Evolutionary conservation across 2,888 invertebrate genomes (phyloP).

Genomic region (Dimorphilus gyrociliatus): DNA sequence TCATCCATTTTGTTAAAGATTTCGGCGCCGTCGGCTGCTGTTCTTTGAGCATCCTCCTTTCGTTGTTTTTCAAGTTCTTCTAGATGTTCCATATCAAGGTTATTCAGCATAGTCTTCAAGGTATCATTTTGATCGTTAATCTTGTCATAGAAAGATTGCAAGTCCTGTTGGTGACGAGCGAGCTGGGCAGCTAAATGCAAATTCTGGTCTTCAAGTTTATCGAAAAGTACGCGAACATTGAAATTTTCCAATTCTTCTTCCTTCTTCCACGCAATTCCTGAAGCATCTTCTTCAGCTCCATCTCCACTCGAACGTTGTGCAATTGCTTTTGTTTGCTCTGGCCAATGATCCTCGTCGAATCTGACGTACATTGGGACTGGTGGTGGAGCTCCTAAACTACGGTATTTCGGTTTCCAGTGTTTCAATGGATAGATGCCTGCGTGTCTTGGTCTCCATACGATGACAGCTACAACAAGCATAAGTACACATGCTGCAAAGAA

Average conservation of each 20-base stretch:
- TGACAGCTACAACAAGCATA: conserved; percentile 24
- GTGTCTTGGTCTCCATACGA: conserved; percentile 28
- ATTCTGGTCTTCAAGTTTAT: conserved; percentile 35
- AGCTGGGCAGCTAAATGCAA: conserved; percentile 32
- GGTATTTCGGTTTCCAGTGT: conserved; percentile 30
- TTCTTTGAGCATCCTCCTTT: conserved; percentile 8
- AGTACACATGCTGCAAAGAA: conserved; percentile 24
- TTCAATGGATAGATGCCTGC: conserved; percentile 32
- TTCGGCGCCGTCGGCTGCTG: conserved; percentile 13
- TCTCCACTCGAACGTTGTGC: conserved; percentile 19
- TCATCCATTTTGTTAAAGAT: conserved; percentile 11
- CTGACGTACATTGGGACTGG: conserved; percentile 22
- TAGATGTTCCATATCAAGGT: conserved; percentile 22
- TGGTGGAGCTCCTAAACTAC: conserved; percentile 27
- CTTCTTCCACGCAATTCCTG: conserved; percentile 7
- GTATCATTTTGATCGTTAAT: conserved; percentile 25
- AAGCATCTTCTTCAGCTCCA: conserved; percentile 18
- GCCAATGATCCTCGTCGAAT: conserved; percentile 25
- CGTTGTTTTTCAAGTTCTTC: conserved; percentile 19
- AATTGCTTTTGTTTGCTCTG: conserved; percentile 6
- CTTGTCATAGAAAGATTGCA: conserved; percentile 24
- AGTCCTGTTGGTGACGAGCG: conserved; percentile 27
- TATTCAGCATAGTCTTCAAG: conserved; percentile 19
- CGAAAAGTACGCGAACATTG: conserved; percentile 30
- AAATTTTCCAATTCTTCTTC: conserved; percentile 25